A percentile compares a stretch with the other conserved stretches of the same genome.
These are phyloP conservation scores for Papilio demoleus DNA, from an alignment of 2,888 invertebrate genomes.

Conservation along the genomic window DNA sequence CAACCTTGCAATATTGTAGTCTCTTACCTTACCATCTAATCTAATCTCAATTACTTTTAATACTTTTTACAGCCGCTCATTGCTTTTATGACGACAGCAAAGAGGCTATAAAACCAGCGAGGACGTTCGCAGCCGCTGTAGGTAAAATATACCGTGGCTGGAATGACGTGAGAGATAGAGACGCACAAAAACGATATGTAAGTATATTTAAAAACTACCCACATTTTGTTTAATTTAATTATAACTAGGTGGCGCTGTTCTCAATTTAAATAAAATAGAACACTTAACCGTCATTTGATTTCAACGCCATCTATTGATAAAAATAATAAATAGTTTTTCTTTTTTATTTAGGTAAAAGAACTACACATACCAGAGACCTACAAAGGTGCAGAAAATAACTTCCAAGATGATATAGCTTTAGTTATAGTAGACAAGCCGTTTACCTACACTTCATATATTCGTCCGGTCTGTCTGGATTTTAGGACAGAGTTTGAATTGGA, in stretches of 20 bases:
- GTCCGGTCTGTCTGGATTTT: slow-evolving; percentile 81
- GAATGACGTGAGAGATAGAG: slow-evolving; percentile 49
- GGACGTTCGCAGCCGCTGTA: slow-evolving; percentile 57
- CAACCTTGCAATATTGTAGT: too few species aligned
- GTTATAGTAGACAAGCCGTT: slow-evolving; percentile 68
- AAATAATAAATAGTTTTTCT: not conserved
- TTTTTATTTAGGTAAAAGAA: slow-evolving; percentile 57
- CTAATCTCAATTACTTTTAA: not conserved
- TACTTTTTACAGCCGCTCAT: slow-evolving; percentile 60
- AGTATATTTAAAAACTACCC: slow-evolving; percentile 42
- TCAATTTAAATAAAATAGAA: not conserved
- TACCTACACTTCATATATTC: slow-evolving; percentile 65
- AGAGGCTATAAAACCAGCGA: slow-evolving; percentile 47
- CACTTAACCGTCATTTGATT: not conserved
- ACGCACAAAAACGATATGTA: slow-evolving; percentile 62
- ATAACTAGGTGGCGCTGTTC: not conserved
- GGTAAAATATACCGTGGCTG: slow-evolving; percentile 67
- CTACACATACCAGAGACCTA: slow-evolving; percentile 72
- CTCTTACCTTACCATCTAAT: too few species aligned
- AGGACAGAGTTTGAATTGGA: slow-evolving; percentile 52
- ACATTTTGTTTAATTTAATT: too few species aligned
- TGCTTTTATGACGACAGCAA: slow-evolving; percentile 63
- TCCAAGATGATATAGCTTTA: slow-evolving; percentile 83
- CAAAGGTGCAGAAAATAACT: slow-evolving; percentile 76
- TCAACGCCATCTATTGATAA: not conserved